Evolutionary conservation across 1,140 invertebrate species (phyloP).

Genomic region (Drosophila tani): DNA sequence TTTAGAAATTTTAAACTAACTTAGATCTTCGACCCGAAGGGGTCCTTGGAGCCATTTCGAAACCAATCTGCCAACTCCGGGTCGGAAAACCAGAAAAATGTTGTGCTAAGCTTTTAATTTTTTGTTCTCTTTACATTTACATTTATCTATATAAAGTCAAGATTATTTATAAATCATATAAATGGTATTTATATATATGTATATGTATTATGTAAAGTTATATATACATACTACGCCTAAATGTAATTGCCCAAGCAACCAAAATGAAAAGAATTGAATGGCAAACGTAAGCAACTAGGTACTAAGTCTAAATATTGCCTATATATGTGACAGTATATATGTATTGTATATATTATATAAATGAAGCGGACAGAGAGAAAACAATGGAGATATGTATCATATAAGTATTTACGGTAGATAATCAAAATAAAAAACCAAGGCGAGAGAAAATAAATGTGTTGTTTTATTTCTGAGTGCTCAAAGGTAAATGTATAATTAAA

Average conservation of each 20-base stretch:
- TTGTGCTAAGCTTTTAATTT: constrained; percentile 75
- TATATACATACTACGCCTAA: constrained; percentile 58
- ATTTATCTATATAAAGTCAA: constrained; percentile 56
- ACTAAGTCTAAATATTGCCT: constrained; percentile 67
- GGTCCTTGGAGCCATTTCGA: background rate
- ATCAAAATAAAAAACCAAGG: constrained; percentile 74
- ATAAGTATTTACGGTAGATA: constrained; percentile 83
- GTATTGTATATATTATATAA: constrained; percentile 73
- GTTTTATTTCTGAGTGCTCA: constrained; percentile 7
- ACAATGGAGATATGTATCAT: constrained; percentile 58
- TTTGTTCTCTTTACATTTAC: constrained; percentile 58
- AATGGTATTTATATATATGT: constrained; percentile 68
- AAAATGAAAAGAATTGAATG: constrained; percentile 7
- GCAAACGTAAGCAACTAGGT: constrained; percentile 59
- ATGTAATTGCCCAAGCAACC: constrained; percentile 50
- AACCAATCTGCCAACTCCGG: constrained; percentile 18
- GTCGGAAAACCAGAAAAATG: constrained; percentile 33
- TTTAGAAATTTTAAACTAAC: constrained; percentile 1
- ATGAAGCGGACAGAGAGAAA: constrained; percentile 5
- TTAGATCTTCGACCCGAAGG: background rate
- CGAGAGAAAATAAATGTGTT: constrained; percentile 13
- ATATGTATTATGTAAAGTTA: constrained; percentile 72
- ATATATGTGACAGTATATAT: constrained; percentile 71
- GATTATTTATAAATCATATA: constrained; percentile 66
- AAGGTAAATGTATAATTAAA: background rate